These are phyloP conservation scores for Schizopygopsis malacanthus DNA, from an alignment of 2,797 vertebrate species.

Conservation along the genomic window DNA sequence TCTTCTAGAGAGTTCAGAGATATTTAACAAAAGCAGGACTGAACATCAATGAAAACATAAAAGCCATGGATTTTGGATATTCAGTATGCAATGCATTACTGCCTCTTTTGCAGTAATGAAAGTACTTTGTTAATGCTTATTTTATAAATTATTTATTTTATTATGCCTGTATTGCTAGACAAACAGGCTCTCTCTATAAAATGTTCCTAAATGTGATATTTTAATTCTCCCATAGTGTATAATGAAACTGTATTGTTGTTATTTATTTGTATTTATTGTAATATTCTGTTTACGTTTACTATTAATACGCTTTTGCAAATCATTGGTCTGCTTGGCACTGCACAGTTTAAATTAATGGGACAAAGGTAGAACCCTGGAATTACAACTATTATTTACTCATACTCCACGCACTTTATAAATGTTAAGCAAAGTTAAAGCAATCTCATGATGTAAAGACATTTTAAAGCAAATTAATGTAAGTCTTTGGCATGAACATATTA, in stretches of 20 bases:
- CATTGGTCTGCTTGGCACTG: background rate
- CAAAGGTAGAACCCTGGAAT: background rate
- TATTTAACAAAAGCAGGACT: background rate
- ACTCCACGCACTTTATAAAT: constrained; percentile 4
- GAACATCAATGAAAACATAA: background rate
- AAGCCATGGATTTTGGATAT: background rate
- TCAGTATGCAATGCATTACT: background rate
- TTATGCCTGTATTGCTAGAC: constrained; percentile 13
- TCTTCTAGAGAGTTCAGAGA: constrained; percentile 36
- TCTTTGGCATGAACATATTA: background rate
- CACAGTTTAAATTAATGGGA: background rate
- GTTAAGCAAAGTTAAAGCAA: background rate
- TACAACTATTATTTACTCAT: background rate
- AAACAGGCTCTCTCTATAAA: background rate
- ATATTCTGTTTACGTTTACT: background rate
- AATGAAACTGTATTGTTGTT: background rate
- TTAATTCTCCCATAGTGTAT: background rate
- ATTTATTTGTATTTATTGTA: constrained; percentile 42
- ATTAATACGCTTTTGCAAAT: background rate
- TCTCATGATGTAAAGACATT: background rate
- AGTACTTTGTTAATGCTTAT: background rate
- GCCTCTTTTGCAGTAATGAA: background rate
- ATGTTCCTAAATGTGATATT: background rate
- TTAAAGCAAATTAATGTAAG: background rate
- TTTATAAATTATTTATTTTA: constrained; percentile 7